Percentiles rank a stretch among this genome's conserved stretches.
phyloP scores from a whole-genome alignment of 2,113 vertebrate species.

The sheep (Ovis aries) region ARS-UI_Ramb_v3.0 NC_056056.1:18602501-18603000 shows the following conservation, averaged over 20 bases:
- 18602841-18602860: not conserved
- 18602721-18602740: not conserved
- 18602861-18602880: not conserved
- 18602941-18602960: not conserved
- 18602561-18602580: fast-evolving
- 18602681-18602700: not conserved
- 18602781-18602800: not conserved
- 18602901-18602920: not conserved
- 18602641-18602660: not conserved
- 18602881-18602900: not conserved
- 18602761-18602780: not conserved
- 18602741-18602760: not conserved
- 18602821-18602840: not conserved
- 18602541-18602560: too few relatives aligned
- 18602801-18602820: not conserved
- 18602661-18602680: not conserved
- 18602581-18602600: not conserved
- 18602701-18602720: not conserved
- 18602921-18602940: fast-evolving
- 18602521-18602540: too few relatives aligned
- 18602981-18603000: not conserved
- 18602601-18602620: not conserved
- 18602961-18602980: not conserved
- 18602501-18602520: not conserved
- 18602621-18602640: not conserved